Evolutionary conservation across 2,113 vertebrate genomes (phyloP).

Genomic region (Mixornis gularis): DNA sequence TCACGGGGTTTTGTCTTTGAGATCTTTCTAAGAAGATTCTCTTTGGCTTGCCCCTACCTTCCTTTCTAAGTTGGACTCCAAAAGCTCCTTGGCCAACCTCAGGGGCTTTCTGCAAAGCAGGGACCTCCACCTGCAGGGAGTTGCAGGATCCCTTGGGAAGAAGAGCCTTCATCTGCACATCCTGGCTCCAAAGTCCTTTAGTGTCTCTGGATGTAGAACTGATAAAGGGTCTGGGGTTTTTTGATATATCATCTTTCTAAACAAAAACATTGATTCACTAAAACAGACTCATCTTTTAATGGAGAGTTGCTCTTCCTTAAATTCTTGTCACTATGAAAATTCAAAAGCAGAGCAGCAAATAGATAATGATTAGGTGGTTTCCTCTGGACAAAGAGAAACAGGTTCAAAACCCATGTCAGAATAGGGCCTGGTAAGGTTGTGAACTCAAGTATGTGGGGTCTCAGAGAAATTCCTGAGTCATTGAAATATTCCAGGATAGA

Average conservation of each 20-base stretch:
- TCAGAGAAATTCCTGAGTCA: background rate
- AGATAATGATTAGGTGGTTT: background rate
- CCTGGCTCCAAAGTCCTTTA: background rate
- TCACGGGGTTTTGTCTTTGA: background rate
- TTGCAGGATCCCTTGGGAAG: background rate
- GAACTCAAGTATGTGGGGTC: background rate
- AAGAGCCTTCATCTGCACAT: background rate
- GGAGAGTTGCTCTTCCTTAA: background rate
- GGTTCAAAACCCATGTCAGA: background rate
- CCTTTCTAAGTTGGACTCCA: background rate
- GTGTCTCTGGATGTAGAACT: background rate
- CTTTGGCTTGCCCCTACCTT: background rate
- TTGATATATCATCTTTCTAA: background rate
- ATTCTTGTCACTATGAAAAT: background rate
- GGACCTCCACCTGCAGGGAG: background rate
- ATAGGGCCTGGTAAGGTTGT: background rate
- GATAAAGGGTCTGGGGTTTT: background rate
- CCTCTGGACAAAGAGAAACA: background rate
- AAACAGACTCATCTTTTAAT: background rate
- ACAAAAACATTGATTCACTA: background rate
- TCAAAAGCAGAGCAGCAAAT: background rate
- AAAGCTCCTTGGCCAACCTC: background rate
- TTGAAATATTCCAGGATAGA: background rate
- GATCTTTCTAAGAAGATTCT: background rate
- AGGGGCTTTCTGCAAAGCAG: background rate